phyloP scores from a whole-genome alignment of 2,888 invertebrate species.

The Ormyrus thymus region DNA sequence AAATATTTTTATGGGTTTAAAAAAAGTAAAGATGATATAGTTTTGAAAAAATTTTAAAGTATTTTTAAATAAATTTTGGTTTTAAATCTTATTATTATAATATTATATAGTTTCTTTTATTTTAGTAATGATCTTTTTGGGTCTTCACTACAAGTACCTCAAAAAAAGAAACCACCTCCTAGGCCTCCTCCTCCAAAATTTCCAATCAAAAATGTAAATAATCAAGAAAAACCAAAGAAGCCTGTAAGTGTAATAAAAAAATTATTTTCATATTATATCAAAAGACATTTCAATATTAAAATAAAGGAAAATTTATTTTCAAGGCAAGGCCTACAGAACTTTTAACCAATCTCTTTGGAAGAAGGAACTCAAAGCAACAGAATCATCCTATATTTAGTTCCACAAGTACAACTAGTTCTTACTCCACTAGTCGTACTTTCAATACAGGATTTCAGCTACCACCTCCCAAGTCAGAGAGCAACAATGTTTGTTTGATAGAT shows the following conservation, averaged over 20 bases:
- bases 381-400: constrained; percentile 43
- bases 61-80: neutral
- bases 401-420: constrained; percentile 25
- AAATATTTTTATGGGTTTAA: no score
- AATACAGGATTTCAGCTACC: constrained; percentile 57
- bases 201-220: constrained; percentile 61
- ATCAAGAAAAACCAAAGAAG: constrained; percentile 67
- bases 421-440: constrained; percentile 53
- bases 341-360: constrained; percentile 68
- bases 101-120: constrained; percentile 27
- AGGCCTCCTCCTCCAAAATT: constrained; percentile 83
- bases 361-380: constrained; percentile 58
- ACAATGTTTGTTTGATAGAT: constrained; percentile 79
- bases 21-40: no score
- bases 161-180: constrained; percentile 84
- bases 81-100: constrained; percentile 16
- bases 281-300: no score
- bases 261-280: neutral
- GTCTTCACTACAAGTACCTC: constrained; percentile 73
- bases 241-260: constrained; percentile 22
- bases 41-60: no score
- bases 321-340: constrained; percentile 71
- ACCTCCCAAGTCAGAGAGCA: constrained; percentile 57
- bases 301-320: constrained; percentile 10
- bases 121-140: constrained; percentile 67